Percentiles rank a stretch among this genome's conserved stretches.
Conservation (phyloP, 2,113 vertebrate genomes). For the Plotosus lineatus region DNA sequence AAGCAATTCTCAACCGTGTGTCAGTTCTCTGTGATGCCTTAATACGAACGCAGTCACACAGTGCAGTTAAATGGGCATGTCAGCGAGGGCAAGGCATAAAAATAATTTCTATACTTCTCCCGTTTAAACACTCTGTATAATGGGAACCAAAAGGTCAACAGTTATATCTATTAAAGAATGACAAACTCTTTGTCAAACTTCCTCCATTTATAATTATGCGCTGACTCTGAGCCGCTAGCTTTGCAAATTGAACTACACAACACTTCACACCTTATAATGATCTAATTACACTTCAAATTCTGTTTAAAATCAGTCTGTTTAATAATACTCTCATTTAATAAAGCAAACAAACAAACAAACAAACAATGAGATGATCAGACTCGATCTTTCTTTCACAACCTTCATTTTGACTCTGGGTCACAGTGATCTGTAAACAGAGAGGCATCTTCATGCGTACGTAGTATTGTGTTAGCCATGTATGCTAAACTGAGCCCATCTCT, state of each 20-base stretch:
- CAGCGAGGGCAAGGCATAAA: neutral
- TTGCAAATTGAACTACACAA: neutral
- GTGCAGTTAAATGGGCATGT: neutral
- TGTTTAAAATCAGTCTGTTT: neutral
- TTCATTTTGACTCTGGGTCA: neutral
- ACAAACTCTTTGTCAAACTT: neutral
- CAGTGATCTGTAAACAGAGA: neutral
- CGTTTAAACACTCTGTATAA: neutral
- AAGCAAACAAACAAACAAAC: neutral
- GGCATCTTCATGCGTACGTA: neutral
- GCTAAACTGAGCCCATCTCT: neutral
- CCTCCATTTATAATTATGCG: neutral
- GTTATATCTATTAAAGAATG: neutral
- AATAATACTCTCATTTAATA: neutral
- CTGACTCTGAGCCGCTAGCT: neutral
- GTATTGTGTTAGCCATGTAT: neutral
- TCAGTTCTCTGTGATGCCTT: conserved; percentile 13
- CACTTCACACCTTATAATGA: neutral
- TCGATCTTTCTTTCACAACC: neutral
- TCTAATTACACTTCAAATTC: neutral
- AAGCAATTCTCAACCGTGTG: neutral
- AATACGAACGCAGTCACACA: neutral
- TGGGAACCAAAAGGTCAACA: neutral
- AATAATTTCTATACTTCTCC: neutral
- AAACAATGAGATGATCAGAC: neutral